Evolutionary conservation across 2,113 vertebrate species (phyloP), one percentile per base, ranked within the genome.

Genomic region (Upupa epops): DNA sequence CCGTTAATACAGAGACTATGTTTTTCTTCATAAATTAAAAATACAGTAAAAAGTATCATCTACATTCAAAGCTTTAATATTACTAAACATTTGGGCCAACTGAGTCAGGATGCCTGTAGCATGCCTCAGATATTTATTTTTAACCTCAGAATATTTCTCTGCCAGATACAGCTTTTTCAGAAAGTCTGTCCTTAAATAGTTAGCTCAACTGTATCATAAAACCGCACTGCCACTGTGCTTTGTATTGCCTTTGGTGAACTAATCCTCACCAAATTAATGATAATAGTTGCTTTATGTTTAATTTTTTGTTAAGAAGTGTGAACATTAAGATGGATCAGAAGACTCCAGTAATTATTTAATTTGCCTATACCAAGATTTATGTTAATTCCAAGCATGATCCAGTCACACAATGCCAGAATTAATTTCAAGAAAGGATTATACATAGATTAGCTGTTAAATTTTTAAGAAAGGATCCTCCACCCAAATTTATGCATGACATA

Each of bases 391-490:
- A 86, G 84, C 55, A 82, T 65, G 60, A 96, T 92, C 70, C 31
- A 91, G 82, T 92, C 82, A 74, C 37, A 84, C 48, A 85, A 58
- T 36, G 24, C 5, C 49, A 90, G 60, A 94, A 91, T 91, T 84
- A 88, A 95, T 91, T 92, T 94, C 66, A 80, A 31, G 26, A 92
- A 90, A 77, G 56, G 80, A 92, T 95, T 94, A 93, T 75, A 68
- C 37, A 55, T 42, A 93, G 80, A 95, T 95, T 92, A 95, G 8
- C 56, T 88, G 48, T 82, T 5, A 14, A 77, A 56, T 88, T 68
- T 37, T 45, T 37, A 25, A 37, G 49, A 21, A 11, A 12, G 19
- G 11, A 20, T 32, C 17, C 17, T 9, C 20, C 9, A 10, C 28
- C 17, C 11, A 58, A 45, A 70, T 69, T 66, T 91, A 81, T 70